Conservation (phyloP, 2,113 vertebrate species). For the Lipotes vexillifer region DNA sequence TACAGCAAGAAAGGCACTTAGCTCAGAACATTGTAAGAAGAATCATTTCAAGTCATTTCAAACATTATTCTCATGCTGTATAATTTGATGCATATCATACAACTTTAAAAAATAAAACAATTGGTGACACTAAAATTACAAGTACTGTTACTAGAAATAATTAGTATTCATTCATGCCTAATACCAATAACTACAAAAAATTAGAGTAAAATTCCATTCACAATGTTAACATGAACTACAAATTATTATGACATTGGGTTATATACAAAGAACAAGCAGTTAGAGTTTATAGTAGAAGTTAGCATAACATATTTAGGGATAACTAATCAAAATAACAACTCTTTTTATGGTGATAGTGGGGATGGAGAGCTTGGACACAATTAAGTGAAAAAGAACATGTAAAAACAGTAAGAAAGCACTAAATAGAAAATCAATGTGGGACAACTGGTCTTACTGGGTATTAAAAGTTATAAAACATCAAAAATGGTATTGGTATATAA, state of each 20-base stretch:
- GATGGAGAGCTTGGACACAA: neutral
- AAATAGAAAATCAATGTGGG: neutral
- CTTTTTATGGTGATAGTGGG: neutral
- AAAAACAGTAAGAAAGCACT: neutral
- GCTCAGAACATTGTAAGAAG: neutral
- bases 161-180: neutral
- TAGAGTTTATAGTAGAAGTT: neutral
- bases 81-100: neutral
- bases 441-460: neutral
- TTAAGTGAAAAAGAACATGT: neutral
- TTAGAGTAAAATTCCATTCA: neutral
- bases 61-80: neutral
- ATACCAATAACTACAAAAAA: neutral
- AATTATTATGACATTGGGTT: neutral
- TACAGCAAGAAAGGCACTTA: neutral
- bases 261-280: neutral
- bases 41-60: neutral
- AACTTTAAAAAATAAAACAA: neutral
- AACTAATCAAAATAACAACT: neutral
- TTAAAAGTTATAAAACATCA: neutral
- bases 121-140: neutral
- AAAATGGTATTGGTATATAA: neutral
- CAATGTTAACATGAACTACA: neutral
- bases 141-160: neutral
- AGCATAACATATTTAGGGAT: neutral